phyloP scores from a whole-genome alignment of 2,113 vertebrate genomes.

The Psilopsiagon aymara region DNA sequence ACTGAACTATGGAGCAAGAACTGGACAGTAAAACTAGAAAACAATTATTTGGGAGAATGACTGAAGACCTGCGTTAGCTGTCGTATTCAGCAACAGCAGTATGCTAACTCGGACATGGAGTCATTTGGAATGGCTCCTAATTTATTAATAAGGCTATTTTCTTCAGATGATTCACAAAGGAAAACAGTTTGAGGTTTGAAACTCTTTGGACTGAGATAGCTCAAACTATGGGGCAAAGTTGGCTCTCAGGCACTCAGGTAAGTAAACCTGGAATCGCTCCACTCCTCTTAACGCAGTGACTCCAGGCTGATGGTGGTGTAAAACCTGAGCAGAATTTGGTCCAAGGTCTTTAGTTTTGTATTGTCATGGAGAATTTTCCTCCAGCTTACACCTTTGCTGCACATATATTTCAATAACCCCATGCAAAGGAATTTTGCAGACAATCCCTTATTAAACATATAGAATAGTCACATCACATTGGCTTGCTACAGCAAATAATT shows the following conservation, averaged over 20 bases:
- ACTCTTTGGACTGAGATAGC: background rate
- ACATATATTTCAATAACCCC: background rate
- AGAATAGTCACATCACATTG: constrained; percentile 20
- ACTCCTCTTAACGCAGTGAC: background rate
- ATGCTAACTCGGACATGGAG: background rate
- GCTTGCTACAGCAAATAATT: constrained; percentile 34
- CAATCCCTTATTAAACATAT: constrained; percentile 19
- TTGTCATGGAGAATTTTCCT: background rate
- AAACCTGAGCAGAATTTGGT: background rate
- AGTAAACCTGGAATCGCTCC: background rate
- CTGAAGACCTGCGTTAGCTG: background rate
- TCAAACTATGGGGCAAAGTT: background rate
- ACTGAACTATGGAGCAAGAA: background rate
- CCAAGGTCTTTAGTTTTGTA: background rate
- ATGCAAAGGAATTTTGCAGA: constrained; percentile 27
- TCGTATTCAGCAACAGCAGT: background rate
- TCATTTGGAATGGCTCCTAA: constrained; percentile 37
- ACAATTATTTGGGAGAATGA: constrained; percentile 2
- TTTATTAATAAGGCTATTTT: constrained; percentile 56
- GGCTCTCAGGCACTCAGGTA: background rate
- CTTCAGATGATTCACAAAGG: background rate
- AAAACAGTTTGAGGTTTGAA: background rate
- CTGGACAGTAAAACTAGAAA: background rate
- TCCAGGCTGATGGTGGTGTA: background rate
- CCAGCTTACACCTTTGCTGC: background rate